These are phyloP conservation scores for Dermochelys coriacea DNA, from an alignment of 2,797 vertebrate genomes.

Conservation along the genomic window DNA sequence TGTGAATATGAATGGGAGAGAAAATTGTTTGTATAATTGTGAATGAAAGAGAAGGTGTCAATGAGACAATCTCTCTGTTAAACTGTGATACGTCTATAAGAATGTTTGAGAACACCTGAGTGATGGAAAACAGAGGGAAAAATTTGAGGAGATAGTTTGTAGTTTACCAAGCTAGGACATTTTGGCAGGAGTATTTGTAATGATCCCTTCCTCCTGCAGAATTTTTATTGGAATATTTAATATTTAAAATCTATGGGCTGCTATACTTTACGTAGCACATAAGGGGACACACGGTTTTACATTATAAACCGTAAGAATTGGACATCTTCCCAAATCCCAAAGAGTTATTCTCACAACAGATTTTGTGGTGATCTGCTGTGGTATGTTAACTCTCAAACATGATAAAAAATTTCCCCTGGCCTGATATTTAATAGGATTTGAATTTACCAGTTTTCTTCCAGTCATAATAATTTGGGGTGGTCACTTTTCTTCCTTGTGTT, in stretches of 20 bases:
- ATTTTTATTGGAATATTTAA: background rate
- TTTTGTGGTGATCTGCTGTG: fast-evolving
- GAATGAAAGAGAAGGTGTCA: background rate
- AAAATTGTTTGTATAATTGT: background rate
- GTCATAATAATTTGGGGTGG: background rate
- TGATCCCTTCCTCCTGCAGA: background rate
- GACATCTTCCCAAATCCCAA: background rate
- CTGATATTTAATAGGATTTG: slow-evolving; percentile 8
- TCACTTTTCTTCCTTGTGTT: background rate
- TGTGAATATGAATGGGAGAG: background rate
- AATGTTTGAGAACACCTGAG: background rate
- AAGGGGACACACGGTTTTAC: background rate
- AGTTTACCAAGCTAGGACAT: background rate
- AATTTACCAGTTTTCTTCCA: background rate
- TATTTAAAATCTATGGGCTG: background rate
- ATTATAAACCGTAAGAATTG: background rate
- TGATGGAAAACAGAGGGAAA: background rate
- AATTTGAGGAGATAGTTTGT: background rate
- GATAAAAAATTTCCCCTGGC: background rate
- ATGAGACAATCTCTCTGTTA: background rate
- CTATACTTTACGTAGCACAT: background rate
- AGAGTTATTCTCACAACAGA: background rate
- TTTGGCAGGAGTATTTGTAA: background rate
- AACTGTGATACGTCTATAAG: fast-evolving
- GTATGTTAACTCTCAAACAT: background rate